phyloP scores from a whole-genome alignment of 2,113 vertebrate genomes.

The Colaptes auratus region DNA sequence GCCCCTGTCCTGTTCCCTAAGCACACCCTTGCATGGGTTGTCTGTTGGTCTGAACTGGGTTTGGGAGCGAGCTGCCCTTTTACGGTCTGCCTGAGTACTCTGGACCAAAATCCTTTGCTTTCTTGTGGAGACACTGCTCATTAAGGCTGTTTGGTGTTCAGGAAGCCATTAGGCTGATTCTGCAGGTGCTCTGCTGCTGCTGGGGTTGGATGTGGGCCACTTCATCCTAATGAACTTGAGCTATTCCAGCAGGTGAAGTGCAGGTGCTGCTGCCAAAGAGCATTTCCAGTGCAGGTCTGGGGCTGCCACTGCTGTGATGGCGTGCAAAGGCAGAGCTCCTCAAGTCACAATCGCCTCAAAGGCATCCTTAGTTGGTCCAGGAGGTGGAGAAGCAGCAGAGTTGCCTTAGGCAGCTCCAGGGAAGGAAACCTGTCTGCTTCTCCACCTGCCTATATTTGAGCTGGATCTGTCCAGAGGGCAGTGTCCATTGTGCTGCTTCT shows the following conservation, averaged over 20 bases:
- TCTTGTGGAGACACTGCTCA: not conserved
- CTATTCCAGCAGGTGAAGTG: not conserved
- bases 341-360: not conserved
- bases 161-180: not conserved
- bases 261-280: not conserved
- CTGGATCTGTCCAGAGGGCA: not conserved
- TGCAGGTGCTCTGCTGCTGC: not conserved
- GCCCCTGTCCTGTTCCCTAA: not conserved
- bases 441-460: not conserved
- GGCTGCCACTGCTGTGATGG: not conserved
- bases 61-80: not conserved
- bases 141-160: not conserved
- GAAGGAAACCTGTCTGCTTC: not conserved
- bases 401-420: not conserved
- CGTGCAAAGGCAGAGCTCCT: not conserved
- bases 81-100: not conserved
- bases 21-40: rapidly evolving
- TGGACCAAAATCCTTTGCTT: not conserved
- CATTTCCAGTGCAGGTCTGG: not conserved
- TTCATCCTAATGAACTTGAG: not conserved
- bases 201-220: not conserved
- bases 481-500: not conserved
- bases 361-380: not conserved
- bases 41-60: not conserved
- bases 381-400: not conserved